These are phyloP conservation scores for Drosophila paramelanica DNA, from an alignment of 2,888 invertebrate genomes.

Conservation along the genomic window DNA sequence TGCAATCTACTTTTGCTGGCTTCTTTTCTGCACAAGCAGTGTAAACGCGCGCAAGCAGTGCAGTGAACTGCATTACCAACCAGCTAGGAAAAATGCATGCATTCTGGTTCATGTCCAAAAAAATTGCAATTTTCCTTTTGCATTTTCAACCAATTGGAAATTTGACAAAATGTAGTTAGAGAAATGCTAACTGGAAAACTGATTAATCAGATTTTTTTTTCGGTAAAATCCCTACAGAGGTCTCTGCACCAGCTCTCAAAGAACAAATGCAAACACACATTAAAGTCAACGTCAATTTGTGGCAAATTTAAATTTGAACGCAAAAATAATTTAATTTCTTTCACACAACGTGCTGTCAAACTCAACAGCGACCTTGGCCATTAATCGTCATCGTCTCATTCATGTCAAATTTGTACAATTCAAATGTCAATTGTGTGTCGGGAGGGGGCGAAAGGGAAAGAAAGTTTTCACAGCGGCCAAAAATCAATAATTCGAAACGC, in stretches of 20 bases:
- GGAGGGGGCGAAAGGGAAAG: conserved; percentile 18
- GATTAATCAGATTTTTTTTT: neutral
- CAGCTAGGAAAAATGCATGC: conserved; percentile 22
- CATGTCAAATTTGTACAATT: conserved; percentile 76
- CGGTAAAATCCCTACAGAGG: conserved; percentile 27
- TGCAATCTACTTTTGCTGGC: neutral
- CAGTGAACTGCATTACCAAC: conserved; percentile 44
- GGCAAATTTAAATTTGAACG: conserved; percentile 10
- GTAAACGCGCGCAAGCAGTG: conserved; percentile 52
- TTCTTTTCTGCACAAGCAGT: conserved; percentile 34
- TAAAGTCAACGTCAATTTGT: conserved; percentile 18
- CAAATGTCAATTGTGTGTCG: conserved; percentile 71
- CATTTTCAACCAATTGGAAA: conserved; percentile 32
- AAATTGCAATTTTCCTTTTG: conserved; percentile 45
- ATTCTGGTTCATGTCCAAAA: conserved; percentile 65
- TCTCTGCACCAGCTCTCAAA: conserved; percentile 29
- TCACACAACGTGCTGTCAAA: conserved; percentile 56
- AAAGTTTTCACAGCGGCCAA: conserved; percentile 53
- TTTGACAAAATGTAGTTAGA: conserved; percentile 1
- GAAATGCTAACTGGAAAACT: conserved; percentile 33
- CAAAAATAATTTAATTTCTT: conserved; percentile 12
- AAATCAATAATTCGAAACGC: conserved; percentile 77
- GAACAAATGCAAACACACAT: neutral
- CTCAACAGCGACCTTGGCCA: conserved; percentile 80
- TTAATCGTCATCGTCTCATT: conserved; percentile 75